Conservation (phyloP, 64 coral and sea anemone species). For the Montipora cactus region DNA sequence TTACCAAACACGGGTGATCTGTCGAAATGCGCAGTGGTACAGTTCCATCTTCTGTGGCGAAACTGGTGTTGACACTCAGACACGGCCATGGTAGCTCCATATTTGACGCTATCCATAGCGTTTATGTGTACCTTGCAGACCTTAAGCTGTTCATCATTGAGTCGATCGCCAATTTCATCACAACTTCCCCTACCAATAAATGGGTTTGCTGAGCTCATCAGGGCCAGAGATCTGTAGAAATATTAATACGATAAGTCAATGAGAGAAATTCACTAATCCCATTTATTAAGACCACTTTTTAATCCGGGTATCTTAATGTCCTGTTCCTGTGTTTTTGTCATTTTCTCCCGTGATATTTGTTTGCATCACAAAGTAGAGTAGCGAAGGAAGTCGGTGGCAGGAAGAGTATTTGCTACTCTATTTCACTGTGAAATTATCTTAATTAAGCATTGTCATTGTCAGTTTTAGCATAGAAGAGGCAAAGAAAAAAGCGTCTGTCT, state of each 20-base stretch:
- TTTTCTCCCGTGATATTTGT: no score
- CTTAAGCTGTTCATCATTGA: conserved; percentile 89
- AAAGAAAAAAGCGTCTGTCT: no score
- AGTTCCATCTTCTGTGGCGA: conserved; percentile 90
- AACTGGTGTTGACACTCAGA: conserved; percentile 92
- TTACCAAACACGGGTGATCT: conserved; percentile 96
- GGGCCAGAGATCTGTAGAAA: conserved; percentile 45
- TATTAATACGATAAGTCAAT: not conserved
- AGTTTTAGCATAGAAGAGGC: no score
- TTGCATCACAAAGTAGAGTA: no score
- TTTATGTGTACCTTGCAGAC: conserved; percentile 87
- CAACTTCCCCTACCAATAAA: conserved; percentile 75
- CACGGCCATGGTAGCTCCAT: conserved; percentile 78
- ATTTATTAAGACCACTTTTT: no score
- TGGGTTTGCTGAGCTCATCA: conserved; percentile 29
- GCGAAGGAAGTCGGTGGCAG: no score
- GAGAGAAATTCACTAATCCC: no score
- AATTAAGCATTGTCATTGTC: no score
- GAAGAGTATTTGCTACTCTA: no score
- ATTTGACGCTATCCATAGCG: conserved; percentile 94
- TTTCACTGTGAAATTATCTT: no score
- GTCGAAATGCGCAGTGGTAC: conserved; percentile 87
- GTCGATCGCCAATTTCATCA: conserved; percentile 78
- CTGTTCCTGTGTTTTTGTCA: no score
- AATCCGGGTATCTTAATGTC: no score